These are phyloP conservation scores for Gymnocypris eckloni DNA, from an alignment of 2,797 vertebrate species.

Conservation along the genomic window DNA sequence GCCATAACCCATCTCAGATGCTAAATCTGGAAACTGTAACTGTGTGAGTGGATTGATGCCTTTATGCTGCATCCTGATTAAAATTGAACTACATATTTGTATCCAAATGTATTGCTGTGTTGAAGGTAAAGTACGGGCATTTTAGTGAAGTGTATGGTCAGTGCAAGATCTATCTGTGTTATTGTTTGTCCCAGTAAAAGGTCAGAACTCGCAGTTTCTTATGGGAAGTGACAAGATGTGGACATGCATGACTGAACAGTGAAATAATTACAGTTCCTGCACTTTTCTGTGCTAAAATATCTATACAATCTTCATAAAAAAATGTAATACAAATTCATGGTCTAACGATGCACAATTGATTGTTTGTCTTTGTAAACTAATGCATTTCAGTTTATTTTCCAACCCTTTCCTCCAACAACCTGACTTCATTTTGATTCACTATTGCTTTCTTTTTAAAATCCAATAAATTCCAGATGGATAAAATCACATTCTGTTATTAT, in stretches of 20 bases:
- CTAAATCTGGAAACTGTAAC: not conserved
- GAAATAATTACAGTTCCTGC: not conserved
- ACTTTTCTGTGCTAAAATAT: not conserved
- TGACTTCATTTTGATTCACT: not conserved
- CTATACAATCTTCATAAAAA: not conserved
- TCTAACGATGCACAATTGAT: not conserved
- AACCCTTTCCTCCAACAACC: not conserved
- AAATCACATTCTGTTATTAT: not conserved
- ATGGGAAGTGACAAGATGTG: constrained; percentile 23
- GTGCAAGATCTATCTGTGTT: not conserved
- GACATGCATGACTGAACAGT: constrained; percentile 10
- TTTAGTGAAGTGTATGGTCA: not conserved
- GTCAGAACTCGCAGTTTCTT: not conserved
- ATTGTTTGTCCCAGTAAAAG: constrained; percentile 13
- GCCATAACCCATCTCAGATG: not conserved
- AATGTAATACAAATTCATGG: not conserved
- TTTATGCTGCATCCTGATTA: not conserved
- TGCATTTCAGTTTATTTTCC: not conserved
- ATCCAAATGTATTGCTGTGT: not conserved
- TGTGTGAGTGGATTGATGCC: not conserved
- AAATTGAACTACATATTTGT: not conserved
- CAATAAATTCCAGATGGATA: not conserved
- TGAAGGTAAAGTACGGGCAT: not conserved
- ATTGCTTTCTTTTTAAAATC: not conserved
- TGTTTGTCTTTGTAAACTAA: not conserved